Conservation (phyloP, 64 coral and sea anemone genomes). For the Dendrophyllia cribrosa region DNA sequence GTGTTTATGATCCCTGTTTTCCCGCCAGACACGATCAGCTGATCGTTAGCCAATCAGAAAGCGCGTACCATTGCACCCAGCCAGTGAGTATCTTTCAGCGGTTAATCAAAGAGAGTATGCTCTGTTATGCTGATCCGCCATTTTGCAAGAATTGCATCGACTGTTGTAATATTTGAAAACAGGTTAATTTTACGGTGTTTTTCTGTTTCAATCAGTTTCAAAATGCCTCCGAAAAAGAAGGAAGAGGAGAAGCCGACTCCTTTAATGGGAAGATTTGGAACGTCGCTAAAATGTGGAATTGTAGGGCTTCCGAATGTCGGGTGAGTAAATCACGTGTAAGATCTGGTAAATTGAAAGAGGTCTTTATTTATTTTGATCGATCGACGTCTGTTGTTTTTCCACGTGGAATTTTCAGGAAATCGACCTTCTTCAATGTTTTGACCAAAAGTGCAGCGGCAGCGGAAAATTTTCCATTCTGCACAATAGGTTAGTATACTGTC, state of each 20-base stretch:
- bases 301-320: slow-evolving; percentile 99
- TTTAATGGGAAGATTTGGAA: slow-evolving; percentile 96
- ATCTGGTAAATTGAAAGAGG: neutral
- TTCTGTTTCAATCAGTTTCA: slow-evolving; percentile 57
- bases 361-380: neutral
- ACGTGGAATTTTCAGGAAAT: slow-evolving; percentile 88
- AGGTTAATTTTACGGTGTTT: slow-evolving; percentile 38
- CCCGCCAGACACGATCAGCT: neutral
- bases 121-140: slow-evolving; percentile 52
- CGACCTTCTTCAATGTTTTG: slow-evolving; percentile 99
- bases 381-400: slow-evolving; percentile 15
- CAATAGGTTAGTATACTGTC: slow-evolving; percentile 80
- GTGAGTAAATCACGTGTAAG: slow-evolving; percentile 36
- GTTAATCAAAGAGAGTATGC: slow-evolving; percentile 1
- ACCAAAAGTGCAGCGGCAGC: slow-evolving; percentile 93
- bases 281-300: slow-evolving; percentile 96
- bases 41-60: neutral
- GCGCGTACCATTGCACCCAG: neutral
- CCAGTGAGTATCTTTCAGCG: neutral
- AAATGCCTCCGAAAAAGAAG: slow-evolving; percentile 99
- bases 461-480: slow-evolving; percentile 99
- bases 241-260: slow-evolving; percentile 89
- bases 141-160: slow-evolving; percentile 22
- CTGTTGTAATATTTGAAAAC: slow-evolving; percentile 22
- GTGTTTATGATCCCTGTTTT: neutral